Base-by-base conservation (phyloP, 2,888 invertebrate genomes). In the Diloba caeruleocephala region DNA sequence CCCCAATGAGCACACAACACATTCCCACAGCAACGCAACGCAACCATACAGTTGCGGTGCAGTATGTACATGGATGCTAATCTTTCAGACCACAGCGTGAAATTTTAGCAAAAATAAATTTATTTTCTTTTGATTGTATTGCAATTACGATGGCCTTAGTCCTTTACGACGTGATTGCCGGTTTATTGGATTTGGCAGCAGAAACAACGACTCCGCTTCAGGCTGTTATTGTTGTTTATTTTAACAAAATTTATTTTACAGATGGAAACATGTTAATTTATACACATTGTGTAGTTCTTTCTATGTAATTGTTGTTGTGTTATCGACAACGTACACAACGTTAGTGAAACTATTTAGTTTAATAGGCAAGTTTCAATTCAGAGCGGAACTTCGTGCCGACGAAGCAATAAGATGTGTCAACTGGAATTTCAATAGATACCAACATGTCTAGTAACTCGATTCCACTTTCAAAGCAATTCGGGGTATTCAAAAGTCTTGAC, bases 151-250 rank as follows among this genome's bases (percentile, higher is more conserved):
- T 13, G 37, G 54, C 55, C 46, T 61, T 52, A 58, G 41, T 53
- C 26, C 28, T 34, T 29, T 36, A 49, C 58, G 43, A 68, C 74
- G 70, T 70, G 70, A 57, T 59, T 56, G 14, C 28, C 28, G 26
- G 26, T 48, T 59, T 60, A 75, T 72, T 69, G 63, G 51, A 63
- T 67, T 73, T 63, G 57, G 68, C 68, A 67, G 26, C 53, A 26
- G 33, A 43, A 36, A 33, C 43, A 7, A 31, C 49, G 13, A 38
- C 48, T 43, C 34, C 19, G 13, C 33, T 19, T 28, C 32, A 19
- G 28, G 17, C 32, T 39, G 31, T 46, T 34, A 12, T 28, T 46
- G 48, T 44, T 68, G 41, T 50, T 68, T 51, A 56, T 53, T 33
- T 48, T 12, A 50, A 46, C 49, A 21, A 23, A 50, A 38, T 41